Conservation (phyloP, 2,888 invertebrate genomes). For the Acheta domesticus region DNA sequence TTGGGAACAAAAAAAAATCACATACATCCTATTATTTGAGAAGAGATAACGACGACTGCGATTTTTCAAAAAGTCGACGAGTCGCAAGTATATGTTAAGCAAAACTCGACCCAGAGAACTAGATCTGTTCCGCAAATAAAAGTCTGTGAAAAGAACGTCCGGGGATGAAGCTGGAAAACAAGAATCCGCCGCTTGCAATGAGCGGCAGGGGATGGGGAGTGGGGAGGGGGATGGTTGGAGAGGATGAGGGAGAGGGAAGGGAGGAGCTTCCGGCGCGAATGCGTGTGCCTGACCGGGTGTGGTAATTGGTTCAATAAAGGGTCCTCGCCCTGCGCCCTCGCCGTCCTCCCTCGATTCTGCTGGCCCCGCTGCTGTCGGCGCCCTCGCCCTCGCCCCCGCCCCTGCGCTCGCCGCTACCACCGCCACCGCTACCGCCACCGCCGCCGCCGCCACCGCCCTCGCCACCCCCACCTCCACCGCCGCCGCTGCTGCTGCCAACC, state of each 20-base stretch:
- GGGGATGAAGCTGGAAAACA: not conserved
- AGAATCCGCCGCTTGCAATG: not conserved
- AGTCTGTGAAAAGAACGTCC: too few species aligned
- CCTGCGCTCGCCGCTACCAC: too few species aligned
- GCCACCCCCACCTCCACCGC: not conserved
- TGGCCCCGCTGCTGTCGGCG: not conserved
- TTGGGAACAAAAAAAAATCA: too few species aligned
- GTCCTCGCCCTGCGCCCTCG: not conserved
- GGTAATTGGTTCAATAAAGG: constrained; percentile 21
- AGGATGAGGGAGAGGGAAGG: not conserved
- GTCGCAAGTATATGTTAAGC: too few species aligned
- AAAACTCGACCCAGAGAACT: too few species aligned
- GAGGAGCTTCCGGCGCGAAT: not conserved
- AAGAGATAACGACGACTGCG: too few species aligned
- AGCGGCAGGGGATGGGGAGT: not conserved
- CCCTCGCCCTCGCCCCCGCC: too few species aligned
- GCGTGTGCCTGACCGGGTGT: constrained; percentile 23
- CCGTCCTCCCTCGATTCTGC: not conserved
- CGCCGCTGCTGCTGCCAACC: not conserved
- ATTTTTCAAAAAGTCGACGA: too few species aligned
- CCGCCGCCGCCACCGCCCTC: not conserved
- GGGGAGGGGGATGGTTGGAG: not conserved
- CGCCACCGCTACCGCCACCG: too few species aligned
- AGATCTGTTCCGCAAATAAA: too few species aligned
- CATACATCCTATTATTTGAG: too few species aligned